Percentiles rank a stretch among this genome's conserved stretches.
Conservation (phyloP, 2,113 vertebrate species). For the Percina caprodes region DNA sequence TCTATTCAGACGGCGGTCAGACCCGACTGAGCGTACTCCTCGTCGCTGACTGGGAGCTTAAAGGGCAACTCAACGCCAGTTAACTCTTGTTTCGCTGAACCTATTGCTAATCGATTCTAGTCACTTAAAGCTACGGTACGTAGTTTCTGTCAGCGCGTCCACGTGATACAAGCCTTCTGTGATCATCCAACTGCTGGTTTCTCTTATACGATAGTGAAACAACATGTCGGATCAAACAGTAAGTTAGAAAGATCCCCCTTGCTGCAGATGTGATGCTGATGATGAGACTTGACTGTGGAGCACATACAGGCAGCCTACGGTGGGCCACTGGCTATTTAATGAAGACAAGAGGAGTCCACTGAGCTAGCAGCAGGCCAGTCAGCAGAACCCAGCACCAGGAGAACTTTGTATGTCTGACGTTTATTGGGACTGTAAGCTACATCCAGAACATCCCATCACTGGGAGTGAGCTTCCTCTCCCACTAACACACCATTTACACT, state of each 20-base stretch:
- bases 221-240: no score
- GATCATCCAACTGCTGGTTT: no score
- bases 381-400: conserved; percentile 23
- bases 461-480: conserved; percentile 14
- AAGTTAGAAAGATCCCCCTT: background rate
- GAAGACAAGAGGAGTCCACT: background rate
- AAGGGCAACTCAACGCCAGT: background rate
- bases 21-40: background rate
- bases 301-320: background rate
- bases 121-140: no score
- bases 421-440: conserved; percentile 41
- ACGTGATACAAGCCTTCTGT: no score
- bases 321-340: background rate
- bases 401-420: conserved; percentile 1
- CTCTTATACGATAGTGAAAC: no score
- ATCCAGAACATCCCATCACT: conserved; percentile 20
- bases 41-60: background rate
- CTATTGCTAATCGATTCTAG: background rate
- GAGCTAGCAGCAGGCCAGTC: background rate
- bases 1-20: background rate
- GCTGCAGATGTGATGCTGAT: background rate
- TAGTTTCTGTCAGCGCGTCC: no score
- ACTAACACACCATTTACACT: conserved; percentile 39
- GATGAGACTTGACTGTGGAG: no score
- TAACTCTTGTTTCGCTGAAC: background rate